Conservation (phyloP, 2,797 vertebrate genomes). For the Moxostoma hubbsi region DNA sequence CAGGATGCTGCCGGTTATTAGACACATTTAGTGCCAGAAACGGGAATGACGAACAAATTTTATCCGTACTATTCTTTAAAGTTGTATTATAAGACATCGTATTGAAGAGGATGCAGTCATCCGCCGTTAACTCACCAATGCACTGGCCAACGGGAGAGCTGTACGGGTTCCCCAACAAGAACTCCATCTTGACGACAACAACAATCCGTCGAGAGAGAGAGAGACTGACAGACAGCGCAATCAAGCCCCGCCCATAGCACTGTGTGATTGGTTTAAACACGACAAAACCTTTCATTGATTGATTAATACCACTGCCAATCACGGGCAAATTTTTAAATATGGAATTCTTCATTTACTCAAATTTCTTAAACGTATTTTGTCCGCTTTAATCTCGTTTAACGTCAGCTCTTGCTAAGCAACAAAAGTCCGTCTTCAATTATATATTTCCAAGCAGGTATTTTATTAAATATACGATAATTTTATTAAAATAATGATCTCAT, state of each 20-base stretch:
- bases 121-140: conserved; percentile 81
- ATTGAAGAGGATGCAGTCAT: neutral
- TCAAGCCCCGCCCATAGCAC: conserved; percentile 58
- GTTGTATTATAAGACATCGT: neutral
- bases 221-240: conserved; percentile 50
- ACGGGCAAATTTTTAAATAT: neutral
- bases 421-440: neutral
- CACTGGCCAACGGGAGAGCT: conserved; percentile 96
- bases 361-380: no score
- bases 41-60: neutral
- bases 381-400: neutral
- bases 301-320: conserved; percentile 57
- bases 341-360: no score
- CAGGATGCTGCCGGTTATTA: neutral
- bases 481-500: no score
- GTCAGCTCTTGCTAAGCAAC: conserved; percentile 70
- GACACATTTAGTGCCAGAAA: neutral
- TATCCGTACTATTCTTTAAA: neutral
- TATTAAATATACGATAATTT: neutral
- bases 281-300: neutral
- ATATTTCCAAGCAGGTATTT: neutral
- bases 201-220: conserved; percentile 69
- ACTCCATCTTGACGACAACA: conserved; percentile 97
- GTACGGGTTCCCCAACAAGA: conserved; percentile 96
- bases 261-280: conserved; percentile 64